Conservation (phyloP, 2,797 vertebrate species). For the Pseudochirops cupreus region DNA sequence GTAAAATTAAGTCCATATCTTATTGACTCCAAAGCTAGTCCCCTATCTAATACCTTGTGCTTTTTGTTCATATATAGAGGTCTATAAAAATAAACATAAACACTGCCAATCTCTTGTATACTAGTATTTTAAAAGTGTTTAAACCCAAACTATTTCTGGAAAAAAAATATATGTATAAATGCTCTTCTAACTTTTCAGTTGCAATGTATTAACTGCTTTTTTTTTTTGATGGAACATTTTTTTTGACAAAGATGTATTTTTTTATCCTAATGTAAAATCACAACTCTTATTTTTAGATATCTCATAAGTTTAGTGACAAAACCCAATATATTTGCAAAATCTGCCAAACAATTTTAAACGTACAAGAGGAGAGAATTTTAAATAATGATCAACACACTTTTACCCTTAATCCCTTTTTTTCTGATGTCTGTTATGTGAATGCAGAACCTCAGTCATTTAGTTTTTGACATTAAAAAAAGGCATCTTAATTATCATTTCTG, state of each 20-base stretch:
- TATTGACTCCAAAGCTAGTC: not conserved
- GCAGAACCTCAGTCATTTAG: slow-evolving; percentile 67
- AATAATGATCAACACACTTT: slow-evolving; percentile 78
- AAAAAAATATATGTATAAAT: slow-evolving; percentile 42
- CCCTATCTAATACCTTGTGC: not conserved
- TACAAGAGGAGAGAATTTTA: slow-evolving; percentile 81
- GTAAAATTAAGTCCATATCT: not conserved
- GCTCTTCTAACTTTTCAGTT: slow-evolving; percentile 60
- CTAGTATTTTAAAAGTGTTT: slow-evolving; percentile 32
- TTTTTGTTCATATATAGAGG: not conserved
- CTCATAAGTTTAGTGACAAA: slow-evolving; percentile 74
- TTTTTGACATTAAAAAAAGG: slow-evolving; percentile 55
- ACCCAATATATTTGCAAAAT: slow-evolving; percentile 77
- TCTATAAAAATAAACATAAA: slow-evolving; percentile 30
- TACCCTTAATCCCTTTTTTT: slow-evolving; percentile 76
- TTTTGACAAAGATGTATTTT: slow-evolving; percentile 67
- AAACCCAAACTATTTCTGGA: slow-evolving; percentile 34
- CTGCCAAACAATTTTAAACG: slow-evolving; percentile 82
- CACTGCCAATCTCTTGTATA: not conserved
- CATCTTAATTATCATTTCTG: not conserved
- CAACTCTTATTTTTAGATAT: slow-evolving; percentile 75
- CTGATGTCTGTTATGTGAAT: slow-evolving; percentile 74
- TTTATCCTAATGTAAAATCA: slow-evolving; percentile 55
- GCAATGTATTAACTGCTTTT: slow-evolving; percentile 20
- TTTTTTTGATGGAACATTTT: slow-evolving; percentile 54